phyloP scores from a whole-genome alignment of 23 tunicate genomes.

The Styela clava region DNA sequence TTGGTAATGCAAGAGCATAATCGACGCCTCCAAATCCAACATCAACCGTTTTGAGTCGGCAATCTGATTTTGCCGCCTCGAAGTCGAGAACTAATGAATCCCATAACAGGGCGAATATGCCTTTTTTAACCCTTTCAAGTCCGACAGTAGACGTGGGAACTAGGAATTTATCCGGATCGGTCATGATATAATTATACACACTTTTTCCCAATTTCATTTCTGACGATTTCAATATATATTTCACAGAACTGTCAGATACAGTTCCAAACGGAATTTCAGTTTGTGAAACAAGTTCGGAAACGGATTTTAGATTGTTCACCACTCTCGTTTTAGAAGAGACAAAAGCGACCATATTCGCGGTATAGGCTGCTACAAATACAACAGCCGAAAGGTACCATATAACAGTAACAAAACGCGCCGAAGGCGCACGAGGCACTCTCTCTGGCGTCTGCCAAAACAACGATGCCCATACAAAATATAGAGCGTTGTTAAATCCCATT shows the following conservation, averaged over 20 bases:
- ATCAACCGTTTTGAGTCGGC: conserved; percentile 49
- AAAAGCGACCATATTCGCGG: conserved; percentile 86
- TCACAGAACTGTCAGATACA: conserved; percentile 73
- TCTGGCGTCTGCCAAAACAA: conserved; percentile 97
- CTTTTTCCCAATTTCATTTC: conserved; percentile 17
- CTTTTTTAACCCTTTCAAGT: conserved; percentile 35
- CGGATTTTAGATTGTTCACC: conserved; percentile 23
- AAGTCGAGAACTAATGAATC: conserved; percentile 76
- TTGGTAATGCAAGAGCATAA: conserved; percentile 54
- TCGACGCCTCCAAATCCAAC: conserved; percentile 69
- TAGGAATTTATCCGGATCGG: conserved; percentile 23
- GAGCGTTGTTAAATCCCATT: conserved; percentile 70
- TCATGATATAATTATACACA: conserved; percentile 21
- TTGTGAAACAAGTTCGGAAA: conserved; percentile 55
- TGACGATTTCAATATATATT: conserved; percentile 40
- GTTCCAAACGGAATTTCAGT: conserved; percentile 63
- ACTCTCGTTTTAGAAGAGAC: conserved; percentile 17
- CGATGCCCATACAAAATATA: conserved; percentile 93
- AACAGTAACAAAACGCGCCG: conserved; percentile 64
- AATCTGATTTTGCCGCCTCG: conserved; percentile 33
- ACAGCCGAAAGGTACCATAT: conserved; percentile 88
- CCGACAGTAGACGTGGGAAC: conserved; percentile 48
- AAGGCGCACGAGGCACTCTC: conserved; percentile 79
- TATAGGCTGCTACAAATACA: conserved; percentile 76
- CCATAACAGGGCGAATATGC: conserved; percentile 60